A percentile compares a stretch with the other conserved stretches of the same genome.
These are phyloP conservation scores for Anticlea derivata DNA, from an alignment of 2,888 invertebrate species.

Conservation along the genomic window DNA sequence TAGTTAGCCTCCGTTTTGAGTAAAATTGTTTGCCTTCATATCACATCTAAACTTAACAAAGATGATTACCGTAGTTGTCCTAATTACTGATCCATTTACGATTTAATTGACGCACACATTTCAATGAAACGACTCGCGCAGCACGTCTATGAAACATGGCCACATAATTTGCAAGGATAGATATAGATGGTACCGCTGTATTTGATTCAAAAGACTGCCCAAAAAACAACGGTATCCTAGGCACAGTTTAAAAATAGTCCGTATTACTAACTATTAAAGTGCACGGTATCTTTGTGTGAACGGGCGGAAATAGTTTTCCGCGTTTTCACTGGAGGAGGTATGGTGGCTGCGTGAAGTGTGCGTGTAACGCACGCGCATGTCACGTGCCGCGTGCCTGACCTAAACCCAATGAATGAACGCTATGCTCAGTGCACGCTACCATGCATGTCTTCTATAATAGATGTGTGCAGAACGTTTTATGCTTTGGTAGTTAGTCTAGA, in stretches of 20 bases:
- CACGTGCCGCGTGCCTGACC: conserved; percentile 52
- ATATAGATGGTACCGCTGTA: too few species aligned
- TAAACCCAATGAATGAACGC: conserved; percentile 43
- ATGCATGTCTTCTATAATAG: conserved; percentile 5
- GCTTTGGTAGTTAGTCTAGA: too few species aligned
- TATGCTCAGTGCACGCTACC: conserved; percentile 27
- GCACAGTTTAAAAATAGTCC: conserved; percentile 1
- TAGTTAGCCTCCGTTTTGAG: too few species aligned
- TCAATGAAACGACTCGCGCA: conserved; percentile 13
- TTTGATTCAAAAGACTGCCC: too few species aligned
- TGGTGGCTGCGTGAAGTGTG: conserved; percentile 27
- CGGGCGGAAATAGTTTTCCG: conserved; percentile 42
- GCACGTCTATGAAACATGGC: not conserved
- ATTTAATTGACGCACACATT: conserved; percentile 13
- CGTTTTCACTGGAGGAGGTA: conserved; percentile 41
- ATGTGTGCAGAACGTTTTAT: not conserved
- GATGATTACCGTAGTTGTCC: conserved; percentile 23
- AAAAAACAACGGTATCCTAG: too few species aligned
- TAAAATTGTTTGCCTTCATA: too few species aligned
- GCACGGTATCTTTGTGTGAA: conserved; percentile 12
- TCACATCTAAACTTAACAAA: conserved; percentile 1
- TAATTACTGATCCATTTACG: conserved; percentile 24
- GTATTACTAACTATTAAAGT: not conserved
- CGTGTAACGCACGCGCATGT: conserved; percentile 50
- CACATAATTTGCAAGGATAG: not conserved